Evolutionary conservation across 2,888 invertebrate species (phyloP).

Genomic region (Cataglyphis cursor): DNA sequence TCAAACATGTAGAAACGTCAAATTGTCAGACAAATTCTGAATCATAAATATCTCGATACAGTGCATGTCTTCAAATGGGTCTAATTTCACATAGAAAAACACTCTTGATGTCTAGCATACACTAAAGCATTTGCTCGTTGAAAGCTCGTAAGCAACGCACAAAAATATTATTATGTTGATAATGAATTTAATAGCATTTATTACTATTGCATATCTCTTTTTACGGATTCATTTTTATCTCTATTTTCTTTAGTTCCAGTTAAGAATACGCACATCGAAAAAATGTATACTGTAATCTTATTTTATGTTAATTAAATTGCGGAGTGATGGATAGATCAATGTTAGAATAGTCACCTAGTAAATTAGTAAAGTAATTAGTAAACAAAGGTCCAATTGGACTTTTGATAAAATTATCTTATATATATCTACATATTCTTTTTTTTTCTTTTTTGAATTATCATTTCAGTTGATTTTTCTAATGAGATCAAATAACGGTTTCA

Average conservation of each 20-base stretch:
- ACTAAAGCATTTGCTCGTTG: slow-evolving; percentile 42
- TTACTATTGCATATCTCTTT: background rate
- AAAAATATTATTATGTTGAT: slow-evolving; percentile 33
- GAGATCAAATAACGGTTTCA: background rate
- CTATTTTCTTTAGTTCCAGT: slow-evolving; percentile 16
- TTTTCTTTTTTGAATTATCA: background rate
- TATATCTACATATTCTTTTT: background rate
- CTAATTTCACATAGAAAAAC: background rate
- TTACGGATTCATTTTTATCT: slow-evolving; percentile 3
- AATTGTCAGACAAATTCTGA: background rate
- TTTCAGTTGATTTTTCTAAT: background rate
- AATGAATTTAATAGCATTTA: slow-evolving; percentile 26
- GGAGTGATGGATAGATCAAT: background rate
- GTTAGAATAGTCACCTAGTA: background rate
- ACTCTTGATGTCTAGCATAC: slow-evolving; percentile 12
- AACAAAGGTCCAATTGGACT: background rate
- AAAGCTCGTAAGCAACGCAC: slow-evolving; percentile 44
- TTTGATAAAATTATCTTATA: background rate
- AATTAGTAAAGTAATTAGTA: background rate
- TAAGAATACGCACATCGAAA: slow-evolving; percentile 41
- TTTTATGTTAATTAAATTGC: slow-evolving; percentile 20
- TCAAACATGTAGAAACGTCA: background rate
- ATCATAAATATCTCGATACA: background rate
- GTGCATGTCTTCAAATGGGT: background rate
- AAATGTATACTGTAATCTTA: slow-evolving; percentile 15